Percentiles rank a stretch among this genome's conserved stretches.
phyloP scores from a whole-genome alignment of 2,797 vertebrate genomes.

The Lacerta viridis region DNA sequence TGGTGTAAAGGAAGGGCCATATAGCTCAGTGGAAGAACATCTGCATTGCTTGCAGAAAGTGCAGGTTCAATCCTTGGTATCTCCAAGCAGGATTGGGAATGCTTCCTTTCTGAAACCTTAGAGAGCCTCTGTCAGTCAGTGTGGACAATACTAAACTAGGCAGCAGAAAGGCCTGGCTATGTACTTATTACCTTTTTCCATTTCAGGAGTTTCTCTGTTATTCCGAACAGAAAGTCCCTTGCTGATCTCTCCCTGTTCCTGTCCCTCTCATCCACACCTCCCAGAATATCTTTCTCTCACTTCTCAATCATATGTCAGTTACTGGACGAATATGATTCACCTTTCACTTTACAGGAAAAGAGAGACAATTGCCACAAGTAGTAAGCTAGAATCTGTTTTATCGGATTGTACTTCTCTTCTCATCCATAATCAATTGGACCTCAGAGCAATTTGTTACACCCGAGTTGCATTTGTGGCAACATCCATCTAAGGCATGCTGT shows the following conservation, averaged over 20 bases:
- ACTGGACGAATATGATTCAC: slow-evolving; percentile 29
- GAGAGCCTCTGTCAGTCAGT: too few species aligned
- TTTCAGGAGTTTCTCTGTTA: slow-evolving; percentile 15
- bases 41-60: too few species aligned
- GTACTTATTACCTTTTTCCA: background rate
- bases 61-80: too few species aligned
- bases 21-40: too few species aligned
- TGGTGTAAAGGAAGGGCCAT: too few species aligned
- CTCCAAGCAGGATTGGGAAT: too few species aligned
- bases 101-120: too few species aligned
- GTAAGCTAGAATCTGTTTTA: slow-evolving; percentile 20
- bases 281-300: background rate
- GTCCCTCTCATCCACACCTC: background rate
- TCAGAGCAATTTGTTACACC: slow-evolving; percentile 45
- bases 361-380: slow-evolving; percentile 36
- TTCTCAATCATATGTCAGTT: slow-evolving; percentile 37
- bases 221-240: background rate
- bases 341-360: slow-evolving; percentile 42
- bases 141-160: too few species aligned
- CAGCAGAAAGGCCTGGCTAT: too few species aligned
- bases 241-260: background rate
- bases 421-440: slow-evolving; percentile 46
- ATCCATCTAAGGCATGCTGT: slow-evolving; percentile 39
- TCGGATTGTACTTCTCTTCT: slow-evolving; percentile 31
- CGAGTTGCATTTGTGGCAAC: slow-evolving; percentile 29